These are phyloP conservation scores for Hyposmocoma kahamanoa DNA, from an alignment of 1,140 invertebrate species.

Conservation along the genomic window DNA sequence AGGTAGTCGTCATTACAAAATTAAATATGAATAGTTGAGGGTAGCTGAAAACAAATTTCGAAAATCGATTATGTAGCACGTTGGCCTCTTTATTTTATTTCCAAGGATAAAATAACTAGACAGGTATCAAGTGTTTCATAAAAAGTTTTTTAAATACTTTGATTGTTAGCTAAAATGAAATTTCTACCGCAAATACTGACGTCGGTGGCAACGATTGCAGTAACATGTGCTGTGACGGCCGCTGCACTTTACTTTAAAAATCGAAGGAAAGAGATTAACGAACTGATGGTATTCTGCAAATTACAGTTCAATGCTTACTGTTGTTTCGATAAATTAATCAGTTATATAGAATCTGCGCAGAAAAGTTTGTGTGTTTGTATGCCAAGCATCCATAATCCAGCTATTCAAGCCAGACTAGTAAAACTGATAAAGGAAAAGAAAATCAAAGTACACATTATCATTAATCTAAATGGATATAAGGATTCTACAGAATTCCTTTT, in stretches of 20 bases:
- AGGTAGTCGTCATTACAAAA: too few species aligned
- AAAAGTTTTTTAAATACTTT: slow-evolving; percentile 42
- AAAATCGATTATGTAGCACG: slow-evolving; percentile 17
- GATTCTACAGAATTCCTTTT: slow-evolving; percentile 54
- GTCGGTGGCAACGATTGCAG: slow-evolving; percentile 44
- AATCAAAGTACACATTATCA: slow-evolving; percentile 50
- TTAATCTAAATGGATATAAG: slow-evolving; percentile 53
- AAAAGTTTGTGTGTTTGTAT: slow-evolving; percentile 54
- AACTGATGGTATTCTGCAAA: slow-evolving; percentile 69
- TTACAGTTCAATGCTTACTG: slow-evolving; percentile 57
- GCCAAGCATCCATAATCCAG: slow-evolving; percentile 62
- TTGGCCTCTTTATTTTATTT: slow-evolving; percentile 56
- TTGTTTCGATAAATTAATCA: slow-evolving; percentile 62
- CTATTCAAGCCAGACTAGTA: slow-evolving; percentile 54
- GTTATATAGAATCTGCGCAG: slow-evolving; percentile 53
- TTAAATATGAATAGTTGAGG: too few species aligned
- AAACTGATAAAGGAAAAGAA: slow-evolving; percentile 47
- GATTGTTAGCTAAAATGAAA: slow-evolving; percentile 60
- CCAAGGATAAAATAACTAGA: slow-evolving; percentile 47
- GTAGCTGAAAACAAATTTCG: slow-evolving; percentile 31
- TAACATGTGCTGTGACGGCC: slow-evolving; percentile 56
- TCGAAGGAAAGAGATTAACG: slow-evolving; percentile 52
- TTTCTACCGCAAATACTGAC: slow-evolving; percentile 47
- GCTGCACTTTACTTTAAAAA: slow-evolving; percentile 60
- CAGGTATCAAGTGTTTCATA: slow-evolving; percentile 27